Base-by-base conservation (phyloP, 2,113 vertebrate genomes). In the Epinephelus lanceolatus region DNA sequence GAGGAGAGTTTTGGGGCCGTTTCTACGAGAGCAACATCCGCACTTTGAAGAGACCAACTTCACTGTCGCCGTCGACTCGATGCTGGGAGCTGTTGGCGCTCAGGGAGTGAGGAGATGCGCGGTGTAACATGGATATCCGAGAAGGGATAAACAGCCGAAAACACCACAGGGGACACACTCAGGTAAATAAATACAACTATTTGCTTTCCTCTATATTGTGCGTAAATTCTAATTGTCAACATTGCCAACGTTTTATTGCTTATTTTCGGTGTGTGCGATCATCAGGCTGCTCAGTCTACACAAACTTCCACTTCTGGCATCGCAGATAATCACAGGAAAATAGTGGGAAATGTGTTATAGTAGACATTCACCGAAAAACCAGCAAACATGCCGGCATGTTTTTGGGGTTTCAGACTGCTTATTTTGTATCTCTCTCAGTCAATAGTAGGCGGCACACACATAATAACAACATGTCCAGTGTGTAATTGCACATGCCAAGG, bases 61-160 rank as follows among this genome's bases (percentile, higher is more conserved):
- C 19, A 65, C 23, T 40, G 71, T 77, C 53, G 81, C 30, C 40
- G 71, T 79, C 18, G 69, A 71, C 51, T 78, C 56, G 71, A 82
- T 27, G 76, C 76, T 55, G 59, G 37, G 51, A 78, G 80, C 55
- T 30, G 80, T 53, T 3, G 81, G 71, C 5, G 76, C 67, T 73
- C 76, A 42, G 30, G 66, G 69, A 70, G 79, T 72, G 81, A 85
- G 74, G 88, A 67, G 86, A 91, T 87, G 91, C 82, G 78, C 69
- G 70, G 80, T 53, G 79, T 86, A 93, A 82, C 85, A 93, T 94
- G 94, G 94, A 94, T 88, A 66, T 89, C 85, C 80, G 83, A 89
- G 78, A 77, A 86, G 86, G 88, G 88, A 71, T 87, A 66, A 83
- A 59, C 66, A 80, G 17, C 71, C 42, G 40, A 40, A 62, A 57